These are phyloP conservation scores for Drosophila borealis DNA, from an alignment of 2,888 invertebrate genomes.

Conservation along the genomic window DNA sequence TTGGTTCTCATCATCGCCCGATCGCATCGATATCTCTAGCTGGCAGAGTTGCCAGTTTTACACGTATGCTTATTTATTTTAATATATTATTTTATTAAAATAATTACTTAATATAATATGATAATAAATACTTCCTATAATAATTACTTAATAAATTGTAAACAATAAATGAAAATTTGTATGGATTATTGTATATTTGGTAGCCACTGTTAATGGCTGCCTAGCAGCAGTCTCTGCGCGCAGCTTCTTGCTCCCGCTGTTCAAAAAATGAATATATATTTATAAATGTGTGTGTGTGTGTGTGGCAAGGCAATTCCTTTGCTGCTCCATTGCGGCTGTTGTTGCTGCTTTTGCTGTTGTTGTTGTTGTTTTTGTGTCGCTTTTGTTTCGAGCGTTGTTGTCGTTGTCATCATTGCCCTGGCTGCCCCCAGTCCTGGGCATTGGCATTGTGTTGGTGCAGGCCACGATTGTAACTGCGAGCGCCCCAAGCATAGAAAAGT, in stretches of 20 bases:
- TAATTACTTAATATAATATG: too few relatives aligned
- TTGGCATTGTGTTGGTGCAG: slow-evolving; percentile 68
- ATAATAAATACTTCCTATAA: too few relatives aligned
- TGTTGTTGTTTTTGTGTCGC: slow-evolving; percentile 63
- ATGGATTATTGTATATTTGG: not conserved
- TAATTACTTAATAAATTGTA: too few relatives aligned
- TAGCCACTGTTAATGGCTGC: slow-evolving; percentile 14
- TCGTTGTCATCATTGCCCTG: slow-evolving; percentile 67
- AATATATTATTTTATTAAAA: too few relatives aligned
- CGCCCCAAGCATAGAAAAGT: slow-evolving; percentile 78
- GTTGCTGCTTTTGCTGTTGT: slow-evolving; percentile 35
- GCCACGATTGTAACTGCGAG: slow-evolving; percentile 79
- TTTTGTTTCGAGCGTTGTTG: slow-evolving; percentile 68
- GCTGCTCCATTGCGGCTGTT: slow-evolving; percentile 44
- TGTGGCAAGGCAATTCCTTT: slow-evolving; percentile 51
- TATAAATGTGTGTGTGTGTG: slow-evolving; percentile 9
- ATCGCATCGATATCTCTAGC: too few relatives aligned
- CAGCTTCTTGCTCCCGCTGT: slow-evolving; percentile 44
- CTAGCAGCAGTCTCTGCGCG: slow-evolving; percentile 32
- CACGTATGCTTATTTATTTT: too few relatives aligned
- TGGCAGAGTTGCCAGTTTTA: too few relatives aligned
- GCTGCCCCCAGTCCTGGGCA: slow-evolving; percentile 54
- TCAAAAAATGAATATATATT: slow-evolving; percentile 38
- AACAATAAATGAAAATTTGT: not conserved
- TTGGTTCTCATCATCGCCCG: too few relatives aligned